Evolutionary conservation across 2,113 vertebrate species (phyloP).

Genomic region (Clarias macrocephalus): DNA sequence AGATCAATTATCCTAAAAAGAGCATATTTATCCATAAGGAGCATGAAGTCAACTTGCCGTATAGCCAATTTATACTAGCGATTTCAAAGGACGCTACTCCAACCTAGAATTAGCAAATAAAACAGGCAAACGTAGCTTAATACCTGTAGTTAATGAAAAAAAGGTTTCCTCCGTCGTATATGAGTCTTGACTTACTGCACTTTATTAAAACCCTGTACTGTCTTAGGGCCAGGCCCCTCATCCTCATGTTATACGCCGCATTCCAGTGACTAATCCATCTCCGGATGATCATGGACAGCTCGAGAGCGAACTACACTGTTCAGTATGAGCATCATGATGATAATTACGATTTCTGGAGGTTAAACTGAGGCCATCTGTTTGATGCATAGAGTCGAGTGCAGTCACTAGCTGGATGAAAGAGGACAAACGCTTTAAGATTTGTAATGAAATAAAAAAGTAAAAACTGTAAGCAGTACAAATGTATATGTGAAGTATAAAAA

Average conservation of each 20-base stretch:
- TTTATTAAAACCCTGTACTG: neutral
- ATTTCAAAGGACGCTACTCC: neutral
- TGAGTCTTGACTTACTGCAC: neutral
- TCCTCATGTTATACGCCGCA: no score
- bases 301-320: neutral
- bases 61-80: neutral
- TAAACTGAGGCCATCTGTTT: no score
- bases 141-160: neutral
- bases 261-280: neutral
- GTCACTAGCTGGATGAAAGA: no score
- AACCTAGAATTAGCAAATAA: neutral
- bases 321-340: neutral
- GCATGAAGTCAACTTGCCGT: neutral
- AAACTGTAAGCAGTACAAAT: no score
- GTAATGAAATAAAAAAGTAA: no score
- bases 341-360: no score
- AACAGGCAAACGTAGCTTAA: neutral
- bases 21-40: neutral
- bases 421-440: no score
- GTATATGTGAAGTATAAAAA: no score
- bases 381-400: no score
- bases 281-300: neutral
- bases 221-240: no score
- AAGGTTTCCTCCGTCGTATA: neutral
- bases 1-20: neutral